Evolutionary conservation across 2,797 vertebrate species (phyloP), one percentile per base, ranked within the genome.

Genomic region (Poecilia wingei): DNA sequence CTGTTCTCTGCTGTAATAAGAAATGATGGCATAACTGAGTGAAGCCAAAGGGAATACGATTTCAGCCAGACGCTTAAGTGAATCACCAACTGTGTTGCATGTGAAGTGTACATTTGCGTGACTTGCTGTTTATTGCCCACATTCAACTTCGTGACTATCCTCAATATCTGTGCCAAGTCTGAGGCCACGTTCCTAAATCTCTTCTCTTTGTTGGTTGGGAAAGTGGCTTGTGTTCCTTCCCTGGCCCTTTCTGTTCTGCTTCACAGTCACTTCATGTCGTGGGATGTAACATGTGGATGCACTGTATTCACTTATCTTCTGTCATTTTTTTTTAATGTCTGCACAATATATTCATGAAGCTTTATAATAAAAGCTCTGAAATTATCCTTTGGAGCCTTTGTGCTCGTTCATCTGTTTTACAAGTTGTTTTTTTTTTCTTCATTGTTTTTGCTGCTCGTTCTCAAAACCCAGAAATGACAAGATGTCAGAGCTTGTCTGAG

Each of bases 71-170:
- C 84, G 66, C 73, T 91, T 88, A 91, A 93, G 90, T 93, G 92
- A 94, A 93, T 93, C 93, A 90, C 88, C 83, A 85, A 91, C 80
- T 92, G 88, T 75, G 87, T 93, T 94, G 93, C 94, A 93, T 95
- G 94, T 91, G 91, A 92, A 93, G 84, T 89, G 84, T 93, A 93
- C 87, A 81, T 95, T 93, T 92, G 93, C 90, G 82, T 95, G 94
- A 95, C 94, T 95, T 82, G 70, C 89, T 94, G 94, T 95, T 95
- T 95, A 95, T 93, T 94, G 93, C 92, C 93, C 91, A 83, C 89
- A 87, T 91, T 93, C 87, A 64, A 79, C 84, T 94, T 93, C 86
- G 90, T 94, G 94, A 96, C 94, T 93, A 90, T 93, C 92, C 84
- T 79, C 83, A 83, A 80, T 82, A 78, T 87, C 86, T 86, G 88